Evolutionary conservation across 2,888 invertebrate genomes (phyloP), one percentile per base, ranked within the genome.

Genomic region (Cerastoderma edule): DNA sequence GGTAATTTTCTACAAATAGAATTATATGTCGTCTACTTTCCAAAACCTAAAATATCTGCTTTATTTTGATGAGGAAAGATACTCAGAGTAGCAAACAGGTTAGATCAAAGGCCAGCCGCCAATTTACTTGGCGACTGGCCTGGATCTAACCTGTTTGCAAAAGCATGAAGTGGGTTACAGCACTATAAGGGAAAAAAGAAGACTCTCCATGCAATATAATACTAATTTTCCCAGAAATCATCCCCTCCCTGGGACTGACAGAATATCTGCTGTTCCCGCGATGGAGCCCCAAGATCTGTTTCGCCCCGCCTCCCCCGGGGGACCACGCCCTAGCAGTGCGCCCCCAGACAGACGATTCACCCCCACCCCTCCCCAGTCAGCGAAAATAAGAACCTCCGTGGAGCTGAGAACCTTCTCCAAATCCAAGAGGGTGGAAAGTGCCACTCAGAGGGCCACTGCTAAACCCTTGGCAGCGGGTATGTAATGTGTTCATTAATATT

Each of bases 241-340:
- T 67, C 66, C 84, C 8, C 57, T 85, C 72, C 84, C 87, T 16
- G 68, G 73, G 2, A 78, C 68, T n/a, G 87, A 85, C 67, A 69
- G 86, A 3, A 67, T 74, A n/a, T 88, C 88, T 44, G 85, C 88
- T 33, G 82, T 86, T 0, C 88, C 88, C 4, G 53, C 87, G 1
- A 67, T 89, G 83, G 85, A 88, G 24, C 84, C 88, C 8, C 73
- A 72, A 53, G 83, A 86, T 4, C 70, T 88, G 28, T 89, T 85
- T 74, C 66, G 89, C 10, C 80, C 86, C 3, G 48, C 71, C 30
- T 69, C 81, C 16, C 74, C 83, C 16, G 80, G 83, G 30, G 73
- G 83, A 4, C 77, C 84, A 5, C 85, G 85, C 3, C 72, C 75
- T 39, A 87, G 87, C 67, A 82, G 84, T 44, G 83, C 87, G 19